Conservation (phyloP, 2,797 vertebrate genomes). For the Eidolon dupreanum region DNA sequence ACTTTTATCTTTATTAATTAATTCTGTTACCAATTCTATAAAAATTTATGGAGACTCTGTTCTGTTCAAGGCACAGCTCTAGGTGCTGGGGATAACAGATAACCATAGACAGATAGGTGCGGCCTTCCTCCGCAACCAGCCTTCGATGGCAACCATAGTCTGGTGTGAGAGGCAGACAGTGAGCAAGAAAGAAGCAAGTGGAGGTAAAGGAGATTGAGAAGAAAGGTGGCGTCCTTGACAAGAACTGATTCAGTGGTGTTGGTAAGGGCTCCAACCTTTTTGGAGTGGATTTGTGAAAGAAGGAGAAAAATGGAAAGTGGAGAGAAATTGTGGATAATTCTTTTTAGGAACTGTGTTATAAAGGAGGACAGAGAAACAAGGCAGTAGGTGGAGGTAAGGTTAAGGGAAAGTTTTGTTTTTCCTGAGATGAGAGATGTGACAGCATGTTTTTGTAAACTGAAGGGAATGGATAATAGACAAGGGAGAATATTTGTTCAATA, state of each 20-base stretch:
- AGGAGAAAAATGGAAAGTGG: background rate
- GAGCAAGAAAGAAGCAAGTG: background rate
- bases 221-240: background rate
- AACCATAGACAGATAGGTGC: background rate
- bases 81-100: background rate
- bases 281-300: background rate
- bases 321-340: background rate
- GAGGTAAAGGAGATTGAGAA: background rate
- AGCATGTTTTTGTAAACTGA: background rate
- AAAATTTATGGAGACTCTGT: background rate
- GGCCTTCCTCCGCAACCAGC: background rate
- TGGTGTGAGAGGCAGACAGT: background rate
- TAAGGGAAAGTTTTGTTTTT: background rate
- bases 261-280: background rate
- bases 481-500: rapidly evolving
- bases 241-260: background rate
- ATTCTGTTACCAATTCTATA: background rate
- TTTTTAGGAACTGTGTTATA: background rate
- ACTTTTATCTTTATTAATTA: conserved; percentile 19
- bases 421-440: background rate
- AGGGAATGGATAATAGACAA: background rate
- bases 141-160: background rate
- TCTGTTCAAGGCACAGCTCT: background rate
- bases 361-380: background rate
- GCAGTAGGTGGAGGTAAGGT: background rate